These are phyloP conservation scores for Portevinia maculata DNA, from an alignment of 2,888 invertebrate species.

Conservation along the genomic window DNA sequence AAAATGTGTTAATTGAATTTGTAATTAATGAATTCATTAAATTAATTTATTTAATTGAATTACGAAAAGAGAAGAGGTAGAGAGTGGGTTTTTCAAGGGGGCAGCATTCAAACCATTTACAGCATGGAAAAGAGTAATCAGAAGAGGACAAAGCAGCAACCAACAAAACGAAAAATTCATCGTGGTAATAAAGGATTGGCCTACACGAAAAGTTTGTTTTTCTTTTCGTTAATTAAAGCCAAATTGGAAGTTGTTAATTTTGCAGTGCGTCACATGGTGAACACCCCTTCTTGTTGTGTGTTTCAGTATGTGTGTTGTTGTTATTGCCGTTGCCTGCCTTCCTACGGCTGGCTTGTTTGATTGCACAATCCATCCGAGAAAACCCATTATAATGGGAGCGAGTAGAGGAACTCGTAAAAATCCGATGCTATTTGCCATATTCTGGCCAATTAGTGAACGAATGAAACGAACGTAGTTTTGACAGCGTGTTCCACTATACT, in stretches of 20 bases:
- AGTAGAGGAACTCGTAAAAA: slow-evolving; percentile 71
- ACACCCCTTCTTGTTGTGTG: slow-evolving; percentile 36
- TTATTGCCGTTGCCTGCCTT: slow-evolving; percentile 16
- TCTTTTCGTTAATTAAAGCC: slow-evolving; percentile 74
- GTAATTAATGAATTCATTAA: slow-evolving; percentile 74
- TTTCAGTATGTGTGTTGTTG: neutral
- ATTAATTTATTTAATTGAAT: slow-evolving; percentile 74
- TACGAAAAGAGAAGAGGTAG: slow-evolving; percentile 46
- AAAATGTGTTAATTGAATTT: slow-evolving; percentile 74
- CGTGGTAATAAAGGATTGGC: slow-evolving; percentile 71
- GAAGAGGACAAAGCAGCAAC: slow-evolving; percentile 31
- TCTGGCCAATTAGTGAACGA: slow-evolving; percentile 74
- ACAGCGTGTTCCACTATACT: slow-evolving; percentile 53
- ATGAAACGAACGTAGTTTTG: slow-evolving; percentile 73
- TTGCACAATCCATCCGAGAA: slow-evolving; percentile 72
- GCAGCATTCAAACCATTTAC: neutral
- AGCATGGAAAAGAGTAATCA: slow-evolving; percentile 43
- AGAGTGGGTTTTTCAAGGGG: neutral
- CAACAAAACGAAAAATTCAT: slow-evolving; percentile 26
- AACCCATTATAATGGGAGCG: slow-evolving; percentile 69
- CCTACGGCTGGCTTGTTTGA: slow-evolving; percentile 33
- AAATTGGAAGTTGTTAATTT: slow-evolving; percentile 74
- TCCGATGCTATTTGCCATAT: slow-evolving; percentile 74
- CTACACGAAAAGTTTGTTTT: slow-evolving; percentile 74
- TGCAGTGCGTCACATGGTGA: slow-evolving; percentile 74